phyloP scores from a whole-genome alignment of 2,113 vertebrate species.

The Galeopterus variegatus region DNA sequence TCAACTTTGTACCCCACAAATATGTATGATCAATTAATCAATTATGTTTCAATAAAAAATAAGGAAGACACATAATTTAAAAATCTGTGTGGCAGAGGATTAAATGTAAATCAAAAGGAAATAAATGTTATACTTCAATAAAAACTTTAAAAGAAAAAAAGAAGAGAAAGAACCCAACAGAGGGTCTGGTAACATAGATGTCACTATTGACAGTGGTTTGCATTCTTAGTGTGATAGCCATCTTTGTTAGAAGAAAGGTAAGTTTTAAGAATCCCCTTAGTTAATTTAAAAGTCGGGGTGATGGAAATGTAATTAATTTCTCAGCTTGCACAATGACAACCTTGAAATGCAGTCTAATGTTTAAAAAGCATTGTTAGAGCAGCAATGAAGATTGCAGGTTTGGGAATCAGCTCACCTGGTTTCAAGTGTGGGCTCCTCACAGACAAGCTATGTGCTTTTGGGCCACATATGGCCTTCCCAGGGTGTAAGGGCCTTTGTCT shows the following conservation, averaged over 20 bases:
- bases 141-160: no score
- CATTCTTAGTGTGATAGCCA: neutral
- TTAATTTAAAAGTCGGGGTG: neutral
- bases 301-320: neutral
- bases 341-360: neutral
- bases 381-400: neutral
- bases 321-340: neutral
- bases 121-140: no score
- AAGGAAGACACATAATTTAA: no score
- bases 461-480: neutral
- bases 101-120: no score
- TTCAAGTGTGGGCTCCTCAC: neutral
- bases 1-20: no score
- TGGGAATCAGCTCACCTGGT: neutral
- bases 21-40: no score
- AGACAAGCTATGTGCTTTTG: neutral
- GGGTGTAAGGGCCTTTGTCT: neutral
- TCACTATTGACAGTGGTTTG: neutral
- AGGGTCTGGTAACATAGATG: neutral
- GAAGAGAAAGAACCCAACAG: neutral
- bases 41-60: no score
- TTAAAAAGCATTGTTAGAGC: neutral
- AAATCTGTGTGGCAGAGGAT: no score
- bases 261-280: neutral
- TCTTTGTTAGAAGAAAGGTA: neutral